These are phyloP conservation scores for Hyla sarda DNA, from an alignment of 2,113 vertebrate genomes.

Conservation along the genomic window DNA sequence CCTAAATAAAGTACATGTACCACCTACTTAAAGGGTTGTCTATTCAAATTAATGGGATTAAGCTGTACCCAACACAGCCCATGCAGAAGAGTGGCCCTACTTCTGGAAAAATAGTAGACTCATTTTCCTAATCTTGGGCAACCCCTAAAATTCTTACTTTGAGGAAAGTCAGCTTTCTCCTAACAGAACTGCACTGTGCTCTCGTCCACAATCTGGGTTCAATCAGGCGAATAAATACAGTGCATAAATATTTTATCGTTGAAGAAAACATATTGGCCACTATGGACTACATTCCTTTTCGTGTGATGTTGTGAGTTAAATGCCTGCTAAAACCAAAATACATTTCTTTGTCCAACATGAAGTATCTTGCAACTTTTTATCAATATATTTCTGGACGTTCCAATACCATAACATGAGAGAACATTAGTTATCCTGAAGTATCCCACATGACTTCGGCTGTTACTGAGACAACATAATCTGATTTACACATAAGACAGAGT, in stretches of 20 bases:
- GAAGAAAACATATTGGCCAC: slow-evolving; percentile 38
- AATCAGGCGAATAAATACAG: slow-evolving; percentile 28
- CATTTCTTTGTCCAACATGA: not conserved
- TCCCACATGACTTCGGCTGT: not conserved
- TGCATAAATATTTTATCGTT: not conserved
- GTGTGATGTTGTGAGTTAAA: not conserved
- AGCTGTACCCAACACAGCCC: not conserved
- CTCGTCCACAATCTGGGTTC: slow-evolving; percentile 26
- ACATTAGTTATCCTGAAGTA: not conserved
- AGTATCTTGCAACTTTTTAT: slow-evolving; percentile 15
- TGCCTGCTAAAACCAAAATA: slow-evolving; percentile 1
- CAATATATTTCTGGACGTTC: slow-evolving; percentile 1
- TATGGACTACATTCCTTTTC: slow-evolving; percentile 4
- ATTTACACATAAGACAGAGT: not conserved
- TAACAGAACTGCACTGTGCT: not conserved
- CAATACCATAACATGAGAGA: not conserved
- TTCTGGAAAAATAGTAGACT: not conserved
- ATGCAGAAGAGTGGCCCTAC: not conserved
- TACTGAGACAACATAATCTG: slow-evolving; percentile 12
- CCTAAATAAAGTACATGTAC: too few relatives aligned
- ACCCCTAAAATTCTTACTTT: not conserved
- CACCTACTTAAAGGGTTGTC: not conserved
- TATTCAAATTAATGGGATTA: not conserved
- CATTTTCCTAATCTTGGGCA: not conserved
- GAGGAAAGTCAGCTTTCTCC: not conserved